phyloP scores from a whole-genome alignment of 2,113 vertebrate species.

The Chaetura pelagica region DNA sequence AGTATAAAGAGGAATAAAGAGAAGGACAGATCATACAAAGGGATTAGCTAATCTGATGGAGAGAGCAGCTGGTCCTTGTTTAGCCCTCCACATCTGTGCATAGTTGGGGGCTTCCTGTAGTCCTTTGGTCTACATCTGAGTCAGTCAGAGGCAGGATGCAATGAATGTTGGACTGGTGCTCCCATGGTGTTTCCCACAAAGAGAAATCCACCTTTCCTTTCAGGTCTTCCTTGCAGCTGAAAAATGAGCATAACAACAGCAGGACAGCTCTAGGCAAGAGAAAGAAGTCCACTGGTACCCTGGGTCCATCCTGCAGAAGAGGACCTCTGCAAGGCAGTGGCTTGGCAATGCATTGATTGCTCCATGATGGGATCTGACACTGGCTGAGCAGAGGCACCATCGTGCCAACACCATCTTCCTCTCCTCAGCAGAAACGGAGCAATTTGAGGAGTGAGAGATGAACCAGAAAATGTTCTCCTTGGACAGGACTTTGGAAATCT shows the following conservation, averaged over 20 bases:
- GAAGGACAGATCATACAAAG: neutral
- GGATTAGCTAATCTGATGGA: constrained; percentile 54
- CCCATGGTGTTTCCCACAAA: neutral
- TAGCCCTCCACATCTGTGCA: neutral
- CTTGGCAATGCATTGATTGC: rapidly evolving
- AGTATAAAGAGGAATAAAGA: neutral
- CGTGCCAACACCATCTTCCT: neutral
- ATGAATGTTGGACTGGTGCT: neutral
- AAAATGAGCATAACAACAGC: neutral
- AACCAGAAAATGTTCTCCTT: neutral
- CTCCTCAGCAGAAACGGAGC: neutral
- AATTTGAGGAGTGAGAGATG: neutral
- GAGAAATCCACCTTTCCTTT: neutral
- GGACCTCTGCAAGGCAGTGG: neutral
- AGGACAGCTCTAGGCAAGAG: neutral
- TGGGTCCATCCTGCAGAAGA: neutral
- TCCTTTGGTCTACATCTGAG: neutral
- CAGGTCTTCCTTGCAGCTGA: neutral
- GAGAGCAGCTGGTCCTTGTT: constrained; percentile 51
- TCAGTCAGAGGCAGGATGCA: neutral
- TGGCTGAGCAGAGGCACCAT: neutral
- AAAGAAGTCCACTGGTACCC: neutral
- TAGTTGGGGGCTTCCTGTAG: neutral
- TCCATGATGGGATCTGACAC: rapidly evolving
- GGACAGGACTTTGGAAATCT: neutral